Evolutionary conservation across 1,140 invertebrate species (phyloP).

Genomic region (Scaptomyza montana): DNA sequence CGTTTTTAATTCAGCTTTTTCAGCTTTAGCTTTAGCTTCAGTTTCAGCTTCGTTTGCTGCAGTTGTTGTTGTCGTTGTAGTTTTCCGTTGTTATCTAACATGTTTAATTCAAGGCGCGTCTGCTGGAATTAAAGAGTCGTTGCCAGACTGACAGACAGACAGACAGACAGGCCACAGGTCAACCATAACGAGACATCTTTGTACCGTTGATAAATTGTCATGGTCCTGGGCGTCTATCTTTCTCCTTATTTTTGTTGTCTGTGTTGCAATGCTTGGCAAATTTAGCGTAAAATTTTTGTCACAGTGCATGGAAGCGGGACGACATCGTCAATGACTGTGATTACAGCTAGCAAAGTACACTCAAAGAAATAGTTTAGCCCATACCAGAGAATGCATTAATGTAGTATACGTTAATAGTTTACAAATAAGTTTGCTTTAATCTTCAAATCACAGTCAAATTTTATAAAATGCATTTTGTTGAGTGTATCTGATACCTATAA

Average conservation of each 20-base stretch:
- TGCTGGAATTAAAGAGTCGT: slow-evolving; percentile 65
- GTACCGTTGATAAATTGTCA: slow-evolving; percentile 53
- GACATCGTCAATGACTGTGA: slow-evolving; percentile 59
- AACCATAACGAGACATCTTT: slow-evolving; percentile 51
- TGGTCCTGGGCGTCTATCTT: neutral
- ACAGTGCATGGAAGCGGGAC: slow-evolving; percentile 51
- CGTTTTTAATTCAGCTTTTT: slow-evolving; percentile 55
- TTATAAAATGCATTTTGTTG: neutral
- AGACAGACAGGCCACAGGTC: slow-evolving; percentile 29
- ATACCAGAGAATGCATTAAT: too few relatives aligned
- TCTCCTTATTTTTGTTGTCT: neutral
- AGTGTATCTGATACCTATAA: neutral
- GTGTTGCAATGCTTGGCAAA: slow-evolving; percentile 53
- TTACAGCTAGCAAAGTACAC: slow-evolving; percentile 44
- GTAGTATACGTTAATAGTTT: too few relatives aligned
- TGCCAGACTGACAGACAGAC: neutral
- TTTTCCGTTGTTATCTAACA: slow-evolving; percentile 75
- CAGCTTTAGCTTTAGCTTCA: slow-evolving; percentile 30
- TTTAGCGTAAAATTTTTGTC: slow-evolving; percentile 76
- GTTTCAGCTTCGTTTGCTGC: slow-evolving; percentile 45
- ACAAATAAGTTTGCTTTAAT: too few relatives aligned
- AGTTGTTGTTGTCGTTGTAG: slow-evolving; percentile 28
- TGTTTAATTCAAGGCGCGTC: slow-evolving; percentile 78
- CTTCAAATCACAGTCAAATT: too few relatives aligned
- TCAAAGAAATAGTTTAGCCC: neutral